Conservation (phyloP, 2,888 invertebrate species). For the Trisateles emortualis region DNA sequence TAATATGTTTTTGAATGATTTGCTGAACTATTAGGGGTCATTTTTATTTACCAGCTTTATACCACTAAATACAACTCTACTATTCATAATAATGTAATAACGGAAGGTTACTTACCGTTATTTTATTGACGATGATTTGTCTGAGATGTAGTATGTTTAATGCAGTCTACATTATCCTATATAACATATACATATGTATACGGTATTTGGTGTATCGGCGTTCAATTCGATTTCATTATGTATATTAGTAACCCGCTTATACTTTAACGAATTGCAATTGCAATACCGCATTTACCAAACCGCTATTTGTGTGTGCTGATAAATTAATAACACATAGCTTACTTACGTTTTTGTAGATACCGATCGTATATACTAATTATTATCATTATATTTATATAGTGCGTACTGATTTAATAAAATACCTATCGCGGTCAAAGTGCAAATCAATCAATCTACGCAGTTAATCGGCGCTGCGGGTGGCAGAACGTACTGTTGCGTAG, state of each 20-base stretch:
- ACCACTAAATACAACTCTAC: background rate
- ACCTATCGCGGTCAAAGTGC: background rate
- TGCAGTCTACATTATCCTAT: too few species aligned
- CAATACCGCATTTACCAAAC: background rate
- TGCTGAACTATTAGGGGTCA: background rate
- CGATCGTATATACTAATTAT: background rate
- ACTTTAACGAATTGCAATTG: background rate
- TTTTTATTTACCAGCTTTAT: background rate
- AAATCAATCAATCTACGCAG: conserved; percentile 4
- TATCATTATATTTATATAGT: background rate
- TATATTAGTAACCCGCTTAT: background rate
- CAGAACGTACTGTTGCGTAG: background rate
- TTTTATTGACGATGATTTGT: too few species aligned
- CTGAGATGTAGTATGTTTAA: too few species aligned
- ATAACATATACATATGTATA: too few species aligned
- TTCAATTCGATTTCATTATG: background rate
- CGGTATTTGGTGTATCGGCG: background rate
- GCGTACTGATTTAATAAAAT: conserved; percentile 5
- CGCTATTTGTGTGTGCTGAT: background rate
- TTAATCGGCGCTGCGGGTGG: conserved; percentile 1
- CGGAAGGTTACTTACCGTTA: too few species aligned
- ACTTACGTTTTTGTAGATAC: background rate
- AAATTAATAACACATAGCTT: background rate
- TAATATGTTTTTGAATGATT: conserved; percentile 2
- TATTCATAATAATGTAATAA: background rate